These are phyloP conservation scores for Stichodactyla helianthus DNA, from an alignment of 64 coral and sea anemone species.

Conservation along the genomic window DNA sequence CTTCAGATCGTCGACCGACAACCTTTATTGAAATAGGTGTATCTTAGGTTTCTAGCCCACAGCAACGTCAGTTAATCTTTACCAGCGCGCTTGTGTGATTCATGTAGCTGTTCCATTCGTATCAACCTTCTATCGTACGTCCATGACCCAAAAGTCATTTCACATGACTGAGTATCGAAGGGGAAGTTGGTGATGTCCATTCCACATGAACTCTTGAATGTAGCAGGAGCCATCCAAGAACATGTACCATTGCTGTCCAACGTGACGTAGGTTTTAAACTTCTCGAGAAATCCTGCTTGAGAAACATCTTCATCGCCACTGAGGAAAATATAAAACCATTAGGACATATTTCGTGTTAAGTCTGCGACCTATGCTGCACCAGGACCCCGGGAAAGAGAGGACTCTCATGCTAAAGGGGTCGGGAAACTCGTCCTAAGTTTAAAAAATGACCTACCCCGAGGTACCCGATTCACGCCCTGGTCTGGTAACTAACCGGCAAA, in stretches of 20 bases:
- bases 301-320: conserved; percentile 55
- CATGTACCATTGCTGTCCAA: conserved; percentile 34
- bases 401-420: too few relatives aligned
- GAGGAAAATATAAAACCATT: neutral
- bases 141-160: conserved; percentile 69
- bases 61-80: neutral
- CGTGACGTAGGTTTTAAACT: conserved; percentile 69
- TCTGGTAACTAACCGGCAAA: too few relatives aligned
- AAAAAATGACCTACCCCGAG: too few relatives aligned
- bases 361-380: too few relatives aligned
- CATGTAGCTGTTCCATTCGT: conserved; percentile 4
- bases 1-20: too few relatives aligned
- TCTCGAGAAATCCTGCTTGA: conserved; percentile 50
- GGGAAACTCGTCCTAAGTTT: too few relatives aligned
- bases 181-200: conserved; percentile 57
- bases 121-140: conserved; percentile 52
- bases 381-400: too few relatives aligned
- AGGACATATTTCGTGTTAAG: too few relatives aligned
- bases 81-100: conserved; percentile 26
- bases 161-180: conserved; percentile 44
- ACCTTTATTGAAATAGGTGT: too few relatives aligned
- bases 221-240: conserved; percentile 62
- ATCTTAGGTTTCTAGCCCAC: too few relatives aligned
- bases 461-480: too few relatives aligned
- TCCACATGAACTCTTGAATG: conserved; percentile 62